Conservation (phyloP, 2,797 vertebrate genomes). For the Onychomys arenicola region DNA sequence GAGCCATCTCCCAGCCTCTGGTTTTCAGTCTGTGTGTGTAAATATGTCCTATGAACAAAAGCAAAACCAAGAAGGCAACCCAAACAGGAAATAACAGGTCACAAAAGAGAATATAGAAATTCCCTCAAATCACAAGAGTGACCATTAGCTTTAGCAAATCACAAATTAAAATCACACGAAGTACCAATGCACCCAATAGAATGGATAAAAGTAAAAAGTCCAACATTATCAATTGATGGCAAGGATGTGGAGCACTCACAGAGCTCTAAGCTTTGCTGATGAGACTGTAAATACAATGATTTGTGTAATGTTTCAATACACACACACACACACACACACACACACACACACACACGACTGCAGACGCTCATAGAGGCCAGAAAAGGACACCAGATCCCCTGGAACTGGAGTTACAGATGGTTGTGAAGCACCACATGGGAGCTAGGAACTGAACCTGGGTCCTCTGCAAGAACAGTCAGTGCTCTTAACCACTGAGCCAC, state of each 20-base stretch:
- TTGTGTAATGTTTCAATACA: neutral
- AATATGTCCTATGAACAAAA: neutral
- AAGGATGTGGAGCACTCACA: neutral
- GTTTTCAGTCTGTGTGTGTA: neutral
- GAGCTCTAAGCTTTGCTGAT: neutral
- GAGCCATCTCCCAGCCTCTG: neutral
- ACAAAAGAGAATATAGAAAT: constrained; percentile 36
- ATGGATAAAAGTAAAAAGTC: neutral
- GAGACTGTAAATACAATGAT: neutral
- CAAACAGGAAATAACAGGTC: neutral
- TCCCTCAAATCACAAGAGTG: neutral
- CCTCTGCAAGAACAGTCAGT: neutral
- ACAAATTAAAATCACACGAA: neutral
- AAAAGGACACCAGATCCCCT: neutral
- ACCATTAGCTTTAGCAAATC: neutral
- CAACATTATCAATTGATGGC: constrained; percentile 8
- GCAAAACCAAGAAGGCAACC: neutral
- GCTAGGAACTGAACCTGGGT: neutral
- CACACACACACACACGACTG: neutral
- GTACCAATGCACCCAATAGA: neutral
- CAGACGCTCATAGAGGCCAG: neutral
- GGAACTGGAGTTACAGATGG: neutral
- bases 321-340: too few species aligned
- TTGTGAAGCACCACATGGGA: neutral
- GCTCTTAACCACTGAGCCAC: neutral